Percentiles rank a stretch among this genome's conserved stretches.
Conservation (phyloP, 2,113 vertebrate genomes). For the Solenodon paradoxus region DNA sequence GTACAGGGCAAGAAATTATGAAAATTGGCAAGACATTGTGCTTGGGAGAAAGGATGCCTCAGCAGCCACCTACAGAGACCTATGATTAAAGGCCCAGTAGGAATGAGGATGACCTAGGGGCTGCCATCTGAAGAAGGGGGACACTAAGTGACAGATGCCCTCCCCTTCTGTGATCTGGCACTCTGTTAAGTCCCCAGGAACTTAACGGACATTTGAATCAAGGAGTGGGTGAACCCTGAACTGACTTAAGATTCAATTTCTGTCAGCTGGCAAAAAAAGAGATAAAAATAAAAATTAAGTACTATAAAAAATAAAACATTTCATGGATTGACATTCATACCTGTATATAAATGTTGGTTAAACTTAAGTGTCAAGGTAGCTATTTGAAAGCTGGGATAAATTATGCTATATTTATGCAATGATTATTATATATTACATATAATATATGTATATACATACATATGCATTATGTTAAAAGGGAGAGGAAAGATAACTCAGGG, state of each 20-base stretch:
- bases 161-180: not conserved
- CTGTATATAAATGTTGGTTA: not conserved
- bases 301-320: not conserved
- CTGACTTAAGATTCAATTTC: not conserved
- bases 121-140: not conserved
- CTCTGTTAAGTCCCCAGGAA: not conserved
- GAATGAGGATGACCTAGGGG: not conserved
- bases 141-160: not conserved
- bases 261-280: not conserved
- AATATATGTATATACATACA: too few species aligned
- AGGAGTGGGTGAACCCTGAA: not conserved
- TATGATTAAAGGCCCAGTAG: not conserved
- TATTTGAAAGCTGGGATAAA: not conserved
- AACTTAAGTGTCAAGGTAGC: not conserved
- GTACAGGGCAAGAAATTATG: not conserved
- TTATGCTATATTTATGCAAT: not conserved
- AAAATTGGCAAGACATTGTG: not conserved
- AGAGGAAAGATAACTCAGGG: not conserved
- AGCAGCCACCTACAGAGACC: not conserved
- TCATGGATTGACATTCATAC: not conserved
- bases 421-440: not conserved
- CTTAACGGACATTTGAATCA: not conserved
- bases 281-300: not conserved
- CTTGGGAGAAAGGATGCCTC: not conserved
- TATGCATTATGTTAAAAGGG: too few species aligned